Percentiles rank a stretch among this genome's conserved stretches.
These are phyloP conservation scores for Plutella xylostella DNA, from an alignment of 2,888 invertebrate species.

Conservation along the genomic window DNA sequence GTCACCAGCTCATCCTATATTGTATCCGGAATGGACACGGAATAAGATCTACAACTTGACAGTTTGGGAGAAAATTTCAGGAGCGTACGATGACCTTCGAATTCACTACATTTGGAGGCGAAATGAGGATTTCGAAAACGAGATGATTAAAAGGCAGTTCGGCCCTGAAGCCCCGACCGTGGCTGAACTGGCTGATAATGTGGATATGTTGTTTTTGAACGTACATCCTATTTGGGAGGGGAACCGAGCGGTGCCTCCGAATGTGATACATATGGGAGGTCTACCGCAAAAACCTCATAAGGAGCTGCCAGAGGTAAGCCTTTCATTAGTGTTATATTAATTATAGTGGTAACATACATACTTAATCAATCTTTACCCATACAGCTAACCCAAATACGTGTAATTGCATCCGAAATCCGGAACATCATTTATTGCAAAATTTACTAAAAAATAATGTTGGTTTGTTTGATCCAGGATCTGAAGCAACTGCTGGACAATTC, in stretches of 20 bases:
- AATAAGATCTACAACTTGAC: constrained; percentile 25
- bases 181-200: constrained; percentile 8
- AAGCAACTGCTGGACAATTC: constrained; percentile 1
- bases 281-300: constrained; percentile 13
- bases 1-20: constrained; percentile 36
- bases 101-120: neutral
- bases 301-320: constrained; percentile 13
- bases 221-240: constrained; percentile 11
- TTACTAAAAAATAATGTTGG: neutral
- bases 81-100: neutral
- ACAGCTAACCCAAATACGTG: neutral
- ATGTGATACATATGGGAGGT: constrained; percentile 12
- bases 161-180: constrained; percentile 8
- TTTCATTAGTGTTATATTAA: neutral
- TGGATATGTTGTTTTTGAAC: constrained; percentile 16
- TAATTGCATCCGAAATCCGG: neutral
- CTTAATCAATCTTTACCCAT: neutral
- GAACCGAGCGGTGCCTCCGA: constrained; percentile 13
- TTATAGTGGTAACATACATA: neutral
- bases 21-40: constrained; percentile 30
- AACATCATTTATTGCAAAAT: neutral
- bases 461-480: neutral
- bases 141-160: constrained; percentile 7
- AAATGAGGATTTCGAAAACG: neutral
- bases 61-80: constrained; percentile 19